Evolutionary conservation across 1,140 invertebrate species (phyloP).

Genomic region (Anastrepha ludens): DNA sequence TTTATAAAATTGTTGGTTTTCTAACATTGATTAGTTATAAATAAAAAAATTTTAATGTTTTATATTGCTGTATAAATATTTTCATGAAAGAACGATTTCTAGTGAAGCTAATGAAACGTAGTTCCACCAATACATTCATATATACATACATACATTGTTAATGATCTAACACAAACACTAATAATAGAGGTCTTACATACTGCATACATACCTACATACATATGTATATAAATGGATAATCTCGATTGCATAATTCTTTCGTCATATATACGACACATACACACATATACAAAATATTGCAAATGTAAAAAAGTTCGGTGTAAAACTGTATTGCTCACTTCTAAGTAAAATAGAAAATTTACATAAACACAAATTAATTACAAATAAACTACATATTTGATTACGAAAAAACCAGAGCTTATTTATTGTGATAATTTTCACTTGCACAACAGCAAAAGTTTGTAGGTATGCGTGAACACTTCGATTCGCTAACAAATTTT

Average conservation of each 20-base stretch:
- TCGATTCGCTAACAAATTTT: neutral
- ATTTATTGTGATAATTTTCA: neutral
- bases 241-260: neutral
- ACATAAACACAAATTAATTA: constrained; percentile 36
- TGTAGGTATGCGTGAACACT: neutral
- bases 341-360: constrained; percentile 27
- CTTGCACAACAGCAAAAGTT: neutral
- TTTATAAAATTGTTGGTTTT: constrained; percentile 18
- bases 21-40: neutral
- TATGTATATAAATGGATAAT: neutral
- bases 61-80: neutral
- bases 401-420: constrained; percentile 6
- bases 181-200: neutral
- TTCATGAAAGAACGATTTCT: neutral
- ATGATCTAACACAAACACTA: neutral
- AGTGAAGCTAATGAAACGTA: neutral
- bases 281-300: neutral
- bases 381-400: constrained; percentile 37
- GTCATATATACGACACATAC: neutral
- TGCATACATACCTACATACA: neutral
- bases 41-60: neutral
- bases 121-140: neutral
- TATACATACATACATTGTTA: neutral
- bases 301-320: neutral
- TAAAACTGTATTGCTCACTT: constrained; percentile 26